Evolutionary conservation across 2,797 vertebrate genomes (phyloP).

Genomic region (Peromyscus attwateri): DNA sequence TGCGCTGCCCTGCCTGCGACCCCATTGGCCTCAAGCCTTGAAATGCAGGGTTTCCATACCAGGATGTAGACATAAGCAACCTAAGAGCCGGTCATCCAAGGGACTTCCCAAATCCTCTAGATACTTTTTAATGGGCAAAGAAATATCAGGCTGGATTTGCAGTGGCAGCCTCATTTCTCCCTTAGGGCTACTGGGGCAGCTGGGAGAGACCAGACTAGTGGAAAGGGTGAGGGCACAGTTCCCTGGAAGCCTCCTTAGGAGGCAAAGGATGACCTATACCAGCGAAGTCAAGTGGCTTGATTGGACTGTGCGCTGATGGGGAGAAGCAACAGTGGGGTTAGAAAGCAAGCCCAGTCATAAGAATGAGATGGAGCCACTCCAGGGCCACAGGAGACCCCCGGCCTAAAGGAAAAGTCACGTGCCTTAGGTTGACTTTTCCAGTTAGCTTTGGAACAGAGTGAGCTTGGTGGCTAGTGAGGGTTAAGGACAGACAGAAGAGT

Average conservation of each 20-base stretch:
- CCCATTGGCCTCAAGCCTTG: background rate
- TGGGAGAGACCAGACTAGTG: background rate
- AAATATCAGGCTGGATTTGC: background rate
- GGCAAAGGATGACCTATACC: background rate
- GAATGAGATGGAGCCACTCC: background rate
- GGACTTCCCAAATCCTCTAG: background rate
- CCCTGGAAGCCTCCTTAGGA: background rate
- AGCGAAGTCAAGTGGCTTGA: slow-evolving; percentile 14
- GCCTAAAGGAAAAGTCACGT: background rate
- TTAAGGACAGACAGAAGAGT: background rate
- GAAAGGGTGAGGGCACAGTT: background rate
- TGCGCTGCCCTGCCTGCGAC: slow-evolving; percentile 69
- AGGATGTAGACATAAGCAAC: background rate
- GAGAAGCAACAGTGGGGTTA: slow-evolving; percentile 26
- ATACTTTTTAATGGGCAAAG: slow-evolving; percentile 26
- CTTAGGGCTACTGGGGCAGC: background rate
- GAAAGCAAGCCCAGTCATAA: background rate
- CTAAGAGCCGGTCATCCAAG: background rate
- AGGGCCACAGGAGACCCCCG: background rate
- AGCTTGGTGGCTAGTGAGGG: background rate
- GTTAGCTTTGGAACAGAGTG: background rate
- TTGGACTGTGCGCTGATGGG: background rate
- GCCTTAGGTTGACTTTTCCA: slow-evolving; percentile 3
- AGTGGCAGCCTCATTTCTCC: background rate
- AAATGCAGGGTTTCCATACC: background rate